Conservation (phyloP, 2,888 invertebrate genomes). For the Blera fallax region DNA sequence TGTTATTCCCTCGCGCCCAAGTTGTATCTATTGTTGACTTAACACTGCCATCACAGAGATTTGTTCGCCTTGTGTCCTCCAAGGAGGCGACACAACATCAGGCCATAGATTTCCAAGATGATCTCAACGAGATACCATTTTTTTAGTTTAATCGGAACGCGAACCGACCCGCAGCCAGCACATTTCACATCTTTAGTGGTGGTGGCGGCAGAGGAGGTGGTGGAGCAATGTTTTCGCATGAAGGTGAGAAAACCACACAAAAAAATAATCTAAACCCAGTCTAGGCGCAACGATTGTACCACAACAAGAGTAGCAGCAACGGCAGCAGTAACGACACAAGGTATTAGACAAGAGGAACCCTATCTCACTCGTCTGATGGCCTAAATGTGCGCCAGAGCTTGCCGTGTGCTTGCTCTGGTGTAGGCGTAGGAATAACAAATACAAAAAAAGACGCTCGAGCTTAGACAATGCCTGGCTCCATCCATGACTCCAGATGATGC, state of each 20-base stretch:
- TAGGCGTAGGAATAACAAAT: conserved; percentile 56
- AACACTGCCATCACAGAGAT: conserved; percentile 68
- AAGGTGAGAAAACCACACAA: conserved; percentile 62
- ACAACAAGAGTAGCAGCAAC: conserved; percentile 48
- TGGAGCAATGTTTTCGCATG: conserved; percentile 59
- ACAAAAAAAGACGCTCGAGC: conserved; percentile 23
- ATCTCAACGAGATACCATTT: conserved; percentile 64
- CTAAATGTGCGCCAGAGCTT: conserved; percentile 69
- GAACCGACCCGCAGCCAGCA: conserved; percentile 38
- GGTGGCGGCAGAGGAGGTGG: neutral
- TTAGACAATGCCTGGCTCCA: conserved; percentile 66
- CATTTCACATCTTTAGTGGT: conserved; percentile 27
- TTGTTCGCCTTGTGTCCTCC: conserved; percentile 71
- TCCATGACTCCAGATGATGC: conserved; percentile 48
- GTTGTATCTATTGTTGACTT: conserved; percentile 67
- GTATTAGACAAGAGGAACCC: conserved; percentile 60
- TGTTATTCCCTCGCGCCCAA: conserved; percentile 35
- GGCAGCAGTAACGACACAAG: conserved; percentile 41
- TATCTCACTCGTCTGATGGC: conserved; percentile 61
- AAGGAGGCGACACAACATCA: conserved; percentile 70
- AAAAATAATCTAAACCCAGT: conserved; percentile 24
- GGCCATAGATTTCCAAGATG: conserved; percentile 71
- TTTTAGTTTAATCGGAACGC: conserved; percentile 49
- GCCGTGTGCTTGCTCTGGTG: conserved; percentile 36
- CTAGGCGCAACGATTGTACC: conserved; percentile 44